Base-by-base conservation (phyloP, 2,113 vertebrate species). In the Ochotona princeps region DNA sequence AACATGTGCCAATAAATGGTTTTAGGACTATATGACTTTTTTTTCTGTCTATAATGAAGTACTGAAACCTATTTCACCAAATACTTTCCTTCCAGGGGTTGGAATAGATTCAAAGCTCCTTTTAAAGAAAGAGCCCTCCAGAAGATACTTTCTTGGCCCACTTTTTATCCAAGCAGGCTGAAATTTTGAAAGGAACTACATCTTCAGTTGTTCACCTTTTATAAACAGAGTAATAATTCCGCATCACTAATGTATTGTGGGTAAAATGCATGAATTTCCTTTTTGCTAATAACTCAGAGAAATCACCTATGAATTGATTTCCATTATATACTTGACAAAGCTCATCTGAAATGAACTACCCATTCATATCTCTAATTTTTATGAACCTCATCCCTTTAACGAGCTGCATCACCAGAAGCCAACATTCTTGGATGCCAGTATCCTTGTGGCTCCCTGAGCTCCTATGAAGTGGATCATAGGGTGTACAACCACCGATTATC, bases 51-150 rank as follows among this genome's bases (percentile, higher is more conserved):
- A 85, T 32, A 84, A 78, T 88, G 73, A 75, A 92, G 21, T 54
- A 88, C 51, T 66, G n/a, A 67, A 81, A 82, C 13, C 60, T 28
- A 65, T 78, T 83, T 73, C 44, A 66, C 35, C 20, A 83, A 83
- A 18, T n/a, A 35, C 15, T 25, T 69, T 63, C 15, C 65, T 79
- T 92, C 67, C 3, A 92, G 92, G 18, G 3, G 1, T 35, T 85
- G 35, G 26, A 63, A 7, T 26, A 67, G 18, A 81, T 72, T 88
- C 18, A 85, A 73, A 21, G 17, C 1, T 82, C 7, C 26, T 61
- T 73, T 66, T 44, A 93, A 88, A 57, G n/a, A 67, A 94, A 91
- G 54, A 88, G 38, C 30, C 54, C 90, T 85, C 23, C 54, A 30
- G 88, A 67, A 92, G 35, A 2, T 78, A 54, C 9, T 28, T 1